These are phyloP conservation scores for Notarius quadriscutis DNA, from an alignment of 2,113 vertebrate species.

Conservation along the genomic window DNA sequence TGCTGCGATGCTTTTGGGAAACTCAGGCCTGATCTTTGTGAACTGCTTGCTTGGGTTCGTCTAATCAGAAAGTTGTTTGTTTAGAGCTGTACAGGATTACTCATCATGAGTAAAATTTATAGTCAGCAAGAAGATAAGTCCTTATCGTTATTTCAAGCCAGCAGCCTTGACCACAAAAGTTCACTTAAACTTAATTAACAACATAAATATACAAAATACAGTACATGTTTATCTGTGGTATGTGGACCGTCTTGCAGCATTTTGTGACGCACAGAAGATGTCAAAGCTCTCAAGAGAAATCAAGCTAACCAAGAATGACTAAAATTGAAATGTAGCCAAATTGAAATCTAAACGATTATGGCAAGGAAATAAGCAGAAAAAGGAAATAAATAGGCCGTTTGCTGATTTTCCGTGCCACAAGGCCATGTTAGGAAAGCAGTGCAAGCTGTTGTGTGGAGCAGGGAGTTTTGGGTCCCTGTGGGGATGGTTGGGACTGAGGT, in stretches of 20 bases:
- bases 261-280: background rate
- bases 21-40: too few relatives aligned
- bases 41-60: background rate
- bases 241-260: background rate
- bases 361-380: constrained; percentile 7
- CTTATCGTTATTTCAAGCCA: background rate
- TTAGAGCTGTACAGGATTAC: background rate
- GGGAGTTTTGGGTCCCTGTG: background rate
- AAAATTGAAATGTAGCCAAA: background rate
- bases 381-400: background rate
- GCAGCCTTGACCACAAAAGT: background rate
- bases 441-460: background rate
- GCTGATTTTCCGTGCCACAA: background rate
- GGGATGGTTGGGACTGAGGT: constrained; percentile 49
- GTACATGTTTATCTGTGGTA: background rate
- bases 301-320: background rate
- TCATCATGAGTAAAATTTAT: background rate
- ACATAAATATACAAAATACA: background rate
- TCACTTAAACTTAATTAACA: background rate
- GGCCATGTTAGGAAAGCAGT: background rate
- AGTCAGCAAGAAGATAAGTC: background rate
- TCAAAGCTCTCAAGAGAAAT: background rate
- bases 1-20: too few relatives aligned
- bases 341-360: background rate
- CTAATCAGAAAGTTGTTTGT: background rate